Evolutionary conservation across 1,140 invertebrate genomes (phyloP).

Genomic region (Prorops nasuta): DNA sequence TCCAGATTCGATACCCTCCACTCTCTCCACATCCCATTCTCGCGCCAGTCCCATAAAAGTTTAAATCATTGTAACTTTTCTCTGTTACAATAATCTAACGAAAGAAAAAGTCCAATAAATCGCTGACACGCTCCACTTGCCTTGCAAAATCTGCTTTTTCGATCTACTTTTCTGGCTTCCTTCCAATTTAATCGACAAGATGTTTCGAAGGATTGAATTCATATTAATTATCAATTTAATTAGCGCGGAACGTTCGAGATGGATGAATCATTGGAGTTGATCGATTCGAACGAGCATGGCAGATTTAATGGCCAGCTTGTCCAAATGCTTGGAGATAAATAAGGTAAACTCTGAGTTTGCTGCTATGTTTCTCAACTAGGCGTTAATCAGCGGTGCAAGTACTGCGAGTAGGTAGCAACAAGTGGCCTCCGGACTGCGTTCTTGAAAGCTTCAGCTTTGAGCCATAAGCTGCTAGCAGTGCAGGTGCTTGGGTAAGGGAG

Average conservation of each 20-base stretch:
- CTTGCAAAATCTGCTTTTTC: too few species aligned
- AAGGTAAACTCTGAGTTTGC: too few species aligned
- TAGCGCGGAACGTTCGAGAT: constrained; percentile 8
- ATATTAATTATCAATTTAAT: constrained; percentile 7
- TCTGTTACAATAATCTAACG: neutral
- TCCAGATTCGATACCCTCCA: constrained; percentile 8
- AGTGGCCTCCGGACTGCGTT: constrained; percentile 13
- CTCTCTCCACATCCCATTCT: constrained; percentile 12
- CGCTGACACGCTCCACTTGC: too few species aligned
- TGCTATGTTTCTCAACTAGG: too few species aligned
- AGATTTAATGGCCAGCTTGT: neutral
- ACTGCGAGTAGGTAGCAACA: constrained; percentile 24
- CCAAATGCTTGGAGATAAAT: too few species aligned
- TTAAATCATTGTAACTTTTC: neutral
- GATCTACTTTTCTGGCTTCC: too few species aligned
- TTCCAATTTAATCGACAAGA: too few species aligned
- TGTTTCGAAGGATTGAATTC: neutral
- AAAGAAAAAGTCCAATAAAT: too few species aligned
- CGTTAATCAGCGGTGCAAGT: constrained; percentile 20
- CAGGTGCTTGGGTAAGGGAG: neutral
- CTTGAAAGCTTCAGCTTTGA: constrained; percentile 11
- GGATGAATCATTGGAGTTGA: constrained; percentile 5
- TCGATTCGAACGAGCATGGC: neutral
- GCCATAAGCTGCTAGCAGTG: neutral
- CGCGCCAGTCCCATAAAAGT: constrained; percentile 6